phyloP scores from a whole-genome alignment of 2,797 vertebrate species.

The Rhodeus uyekii region DNA sequence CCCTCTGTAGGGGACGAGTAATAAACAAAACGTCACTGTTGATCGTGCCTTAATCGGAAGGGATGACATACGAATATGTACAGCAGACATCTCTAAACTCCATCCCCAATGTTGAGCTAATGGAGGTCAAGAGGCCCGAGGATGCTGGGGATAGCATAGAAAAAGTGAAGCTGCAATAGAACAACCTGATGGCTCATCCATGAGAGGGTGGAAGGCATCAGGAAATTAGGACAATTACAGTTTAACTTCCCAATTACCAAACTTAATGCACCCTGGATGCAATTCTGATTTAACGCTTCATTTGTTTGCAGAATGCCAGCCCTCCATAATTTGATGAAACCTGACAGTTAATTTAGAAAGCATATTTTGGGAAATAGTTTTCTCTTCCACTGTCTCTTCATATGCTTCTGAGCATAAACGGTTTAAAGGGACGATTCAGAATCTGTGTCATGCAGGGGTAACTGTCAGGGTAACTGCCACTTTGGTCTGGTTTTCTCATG shows the following conservation, averaged over 20 bases:
- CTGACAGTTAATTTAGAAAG: constrained; percentile 79
- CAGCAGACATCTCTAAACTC: constrained; percentile 28
- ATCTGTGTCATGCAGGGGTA: neutral
- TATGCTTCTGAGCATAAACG: constrained; percentile 42
- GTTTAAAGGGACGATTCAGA: neutral
- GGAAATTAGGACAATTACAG: constrained; percentile 73
- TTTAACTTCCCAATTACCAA: constrained; percentile 67
- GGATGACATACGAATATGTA: constrained; percentile 28
- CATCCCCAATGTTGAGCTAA: constrained; percentile 27
- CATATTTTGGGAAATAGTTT: constrained; percentile 77
- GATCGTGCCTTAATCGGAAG: constrained; percentile 18
- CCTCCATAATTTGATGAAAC: constrained; percentile 73
- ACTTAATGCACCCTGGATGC: constrained; percentile 72
- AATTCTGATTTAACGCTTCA: constrained; percentile 77
- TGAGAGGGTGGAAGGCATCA: constrained; percentile 61
- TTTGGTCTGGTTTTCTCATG: no score
- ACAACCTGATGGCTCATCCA: constrained; percentile 30
- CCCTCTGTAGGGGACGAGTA: constrained; percentile 12
- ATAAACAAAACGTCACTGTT: constrained; percentile 47
- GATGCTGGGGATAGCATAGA: neutral
- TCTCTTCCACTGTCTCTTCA: constrained; percentile 57
- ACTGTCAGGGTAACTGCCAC: no score
- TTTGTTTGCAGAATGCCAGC: constrained; percentile 71
- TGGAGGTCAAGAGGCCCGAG: constrained; percentile 42
- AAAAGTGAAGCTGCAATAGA: constrained; percentile 39